These are phyloP conservation scores for Calyptomena viridis DNA, from an alignment of 2,113 vertebrate species.

Conservation along the genomic window DNA sequence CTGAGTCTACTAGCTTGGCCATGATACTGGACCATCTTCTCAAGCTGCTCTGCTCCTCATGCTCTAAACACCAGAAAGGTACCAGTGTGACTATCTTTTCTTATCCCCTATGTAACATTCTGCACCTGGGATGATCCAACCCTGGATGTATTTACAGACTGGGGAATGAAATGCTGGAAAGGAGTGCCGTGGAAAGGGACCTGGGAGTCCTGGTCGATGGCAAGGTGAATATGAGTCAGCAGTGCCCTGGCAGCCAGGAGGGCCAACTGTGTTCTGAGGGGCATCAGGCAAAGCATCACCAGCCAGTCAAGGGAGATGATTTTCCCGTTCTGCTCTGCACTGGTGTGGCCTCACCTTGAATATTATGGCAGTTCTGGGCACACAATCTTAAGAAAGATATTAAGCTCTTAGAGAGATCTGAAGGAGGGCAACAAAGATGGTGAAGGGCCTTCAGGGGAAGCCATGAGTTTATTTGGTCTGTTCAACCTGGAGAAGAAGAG, in stretches of 20 bases:
- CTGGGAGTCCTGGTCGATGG: not conserved
- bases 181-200: not conserved
- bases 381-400: not conserved
- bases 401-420: not conserved
- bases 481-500: not conserved
- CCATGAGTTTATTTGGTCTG: not conserved
- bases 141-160: not conserved
- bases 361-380: not conserved
- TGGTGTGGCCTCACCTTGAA: not conserved
- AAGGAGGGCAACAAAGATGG: not conserved
- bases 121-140: not conserved
- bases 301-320: not conserved
- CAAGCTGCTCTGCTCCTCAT: not conserved
- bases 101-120: not conserved
- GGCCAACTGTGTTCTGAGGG: not conserved
- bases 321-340: not conserved
- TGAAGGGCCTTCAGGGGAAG: not conserved
- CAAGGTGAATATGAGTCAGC: not conserved
- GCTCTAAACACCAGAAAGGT: not conserved
- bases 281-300: not conserved
- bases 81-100: not conserved
- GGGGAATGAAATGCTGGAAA: not conserved
- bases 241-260: not conserved
- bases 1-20: not conserved
- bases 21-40: not conserved